phyloP scores from a whole-genome alignment of 2,888 invertebrate species.

The Lagria hirta region DNA sequence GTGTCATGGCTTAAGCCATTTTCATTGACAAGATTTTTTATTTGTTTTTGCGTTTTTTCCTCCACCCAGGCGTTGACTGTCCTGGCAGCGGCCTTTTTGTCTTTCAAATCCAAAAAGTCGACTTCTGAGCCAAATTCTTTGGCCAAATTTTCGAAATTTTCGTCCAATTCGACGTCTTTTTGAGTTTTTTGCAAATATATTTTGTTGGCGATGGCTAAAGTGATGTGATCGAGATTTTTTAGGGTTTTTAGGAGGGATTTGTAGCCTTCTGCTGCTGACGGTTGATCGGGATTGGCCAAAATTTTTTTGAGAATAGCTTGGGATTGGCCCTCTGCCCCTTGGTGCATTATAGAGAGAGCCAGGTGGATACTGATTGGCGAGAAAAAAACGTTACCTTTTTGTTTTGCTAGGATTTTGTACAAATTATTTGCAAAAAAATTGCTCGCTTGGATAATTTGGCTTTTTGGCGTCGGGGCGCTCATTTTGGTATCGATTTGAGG shows the following conservation, averaged over 20 bases:
- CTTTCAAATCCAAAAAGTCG: conserved; percentile 62
- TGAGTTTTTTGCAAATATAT: conserved; percentile 58
- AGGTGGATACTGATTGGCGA: conserved; percentile 48
- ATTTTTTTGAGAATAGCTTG: conserved; percentile 35
- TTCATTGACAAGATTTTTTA: conserved; percentile 69
- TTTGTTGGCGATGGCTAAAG: conserved; percentile 69
- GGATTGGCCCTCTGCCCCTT: conserved; percentile 45
- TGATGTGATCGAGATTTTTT: conserved; percentile 53
- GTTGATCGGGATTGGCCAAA: conserved; percentile 34
- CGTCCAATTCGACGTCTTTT: conserved; percentile 60
- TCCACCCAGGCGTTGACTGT: conserved; percentile 80
- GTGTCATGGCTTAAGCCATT: conserved; percentile 51
- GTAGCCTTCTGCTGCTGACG: conserved; percentile 29
- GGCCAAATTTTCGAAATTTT: conserved; percentile 63
- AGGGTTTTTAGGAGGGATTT: conserved; percentile 33
- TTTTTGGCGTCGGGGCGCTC: conserved; percentile 1
- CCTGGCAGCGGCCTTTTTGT: conserved; percentile 54
- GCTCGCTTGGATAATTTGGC: conserved; percentile 29
- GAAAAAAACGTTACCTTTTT: conserved; percentile 43
- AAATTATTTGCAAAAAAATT: conserved; percentile 33
- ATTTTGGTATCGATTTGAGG: not conserved
- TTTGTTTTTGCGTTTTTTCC: conserved; percentile 74
- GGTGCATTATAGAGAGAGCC: conserved; percentile 44
- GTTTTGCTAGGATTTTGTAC: conserved; percentile 32
- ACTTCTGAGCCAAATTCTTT: conserved; percentile 64